These are phyloP conservation scores for Coracias cyanogaster DNA, from an alignment of 2,797 vertebrate genomes.

Conservation along the genomic window DNA sequence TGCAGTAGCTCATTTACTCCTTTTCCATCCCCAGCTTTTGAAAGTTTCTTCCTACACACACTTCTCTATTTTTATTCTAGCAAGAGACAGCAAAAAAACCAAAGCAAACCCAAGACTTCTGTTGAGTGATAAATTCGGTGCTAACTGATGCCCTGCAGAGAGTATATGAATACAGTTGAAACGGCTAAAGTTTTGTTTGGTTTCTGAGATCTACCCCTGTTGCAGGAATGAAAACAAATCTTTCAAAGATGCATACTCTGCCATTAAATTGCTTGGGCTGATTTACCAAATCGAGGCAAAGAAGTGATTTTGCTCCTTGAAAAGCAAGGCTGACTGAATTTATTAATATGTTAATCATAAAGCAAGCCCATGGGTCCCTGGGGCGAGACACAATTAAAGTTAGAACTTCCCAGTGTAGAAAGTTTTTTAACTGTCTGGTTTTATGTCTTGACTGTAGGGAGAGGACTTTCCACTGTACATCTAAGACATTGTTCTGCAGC, in stretches of 20 bases:
- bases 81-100: background rate
- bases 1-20: background rate
- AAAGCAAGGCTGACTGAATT: constrained; percentile 44
- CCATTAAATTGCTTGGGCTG: background rate
- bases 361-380: constrained; percentile 11
- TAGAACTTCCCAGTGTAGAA: constrained; percentile 51
- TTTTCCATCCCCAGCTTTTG: background rate
- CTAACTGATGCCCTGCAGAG: background rate
- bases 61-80: background rate
- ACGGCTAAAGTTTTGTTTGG: background rate
- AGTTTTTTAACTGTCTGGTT: constrained; percentile 59
- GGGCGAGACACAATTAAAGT: constrained; percentile 55
- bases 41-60: background rate
- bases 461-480: constrained; percentile 60
- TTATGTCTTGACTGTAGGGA: constrained; percentile 56
- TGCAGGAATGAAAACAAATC: background rate
- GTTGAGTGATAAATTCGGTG: background rate
- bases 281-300: constrained; percentile 37
- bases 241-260: background rate
- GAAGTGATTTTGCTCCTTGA: constrained; percentile 11
- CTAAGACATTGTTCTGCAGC: constrained; percentile 67
- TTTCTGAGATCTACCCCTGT: background rate
- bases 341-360: constrained; percentile 56
- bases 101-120: background rate
- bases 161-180: background rate